These are phyloP conservation scores for Lomographa bimaculata DNA, from an alignment of 2,888 invertebrate genomes.

Conservation along the genomic window DNA sequence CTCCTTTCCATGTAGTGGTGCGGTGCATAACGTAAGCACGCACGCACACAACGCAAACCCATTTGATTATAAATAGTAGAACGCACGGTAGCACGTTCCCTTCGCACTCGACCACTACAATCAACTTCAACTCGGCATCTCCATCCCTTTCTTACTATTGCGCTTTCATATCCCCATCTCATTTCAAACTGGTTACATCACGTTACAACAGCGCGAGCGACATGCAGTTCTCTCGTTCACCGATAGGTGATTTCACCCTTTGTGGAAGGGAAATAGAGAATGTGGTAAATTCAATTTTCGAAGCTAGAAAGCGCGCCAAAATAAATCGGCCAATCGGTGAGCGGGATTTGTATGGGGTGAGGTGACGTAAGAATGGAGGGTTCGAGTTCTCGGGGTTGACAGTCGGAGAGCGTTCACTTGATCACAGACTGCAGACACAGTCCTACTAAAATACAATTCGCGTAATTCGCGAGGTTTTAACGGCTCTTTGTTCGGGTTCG, in stretches of 20 bases:
- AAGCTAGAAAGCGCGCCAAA: slow-evolving; percentile 78
- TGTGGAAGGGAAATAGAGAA: slow-evolving; percentile 52
- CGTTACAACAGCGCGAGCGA: slow-evolving; percentile 54
- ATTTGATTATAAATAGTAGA: slow-evolving; percentile 82
- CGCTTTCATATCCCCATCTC: slow-evolving; percentile 47
- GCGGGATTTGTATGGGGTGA: slow-evolving; percentile 72
- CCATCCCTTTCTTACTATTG: slow-evolving; percentile 52
- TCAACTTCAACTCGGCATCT: slow-evolving; percentile 63
- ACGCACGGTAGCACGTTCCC: slow-evolving; percentile 83
- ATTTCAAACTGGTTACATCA: slow-evolving; percentile 73
- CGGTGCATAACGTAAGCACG: slow-evolving; percentile 75
- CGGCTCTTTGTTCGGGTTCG: slow-evolving; percentile 75
- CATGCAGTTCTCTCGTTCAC: slow-evolving; percentile 58
- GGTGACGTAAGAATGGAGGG: slow-evolving; percentile 74
- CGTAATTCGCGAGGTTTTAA: slow-evolving; percentile 57
- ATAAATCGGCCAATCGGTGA: slow-evolving; percentile 61
- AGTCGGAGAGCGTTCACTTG: slow-evolving; percentile 76
- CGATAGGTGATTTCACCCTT: slow-evolving; percentile 40
- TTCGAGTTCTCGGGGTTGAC: slow-evolving; percentile 73
- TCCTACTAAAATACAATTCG: slow-evolving; percentile 60
- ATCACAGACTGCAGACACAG: slow-evolving; percentile 65
- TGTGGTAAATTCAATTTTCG: slow-evolving; percentile 50
- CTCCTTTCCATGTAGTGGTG: slow-evolving; percentile 58
- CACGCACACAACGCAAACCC: slow-evolving; percentile 65
- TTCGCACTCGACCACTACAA: slow-evolving; percentile 77